A percentile compares a stretch with the other conserved stretches of the same genome.
phyloP scores from a whole-genome alignment of 2,113 vertebrate genomes.

The Lota lota region DNA sequence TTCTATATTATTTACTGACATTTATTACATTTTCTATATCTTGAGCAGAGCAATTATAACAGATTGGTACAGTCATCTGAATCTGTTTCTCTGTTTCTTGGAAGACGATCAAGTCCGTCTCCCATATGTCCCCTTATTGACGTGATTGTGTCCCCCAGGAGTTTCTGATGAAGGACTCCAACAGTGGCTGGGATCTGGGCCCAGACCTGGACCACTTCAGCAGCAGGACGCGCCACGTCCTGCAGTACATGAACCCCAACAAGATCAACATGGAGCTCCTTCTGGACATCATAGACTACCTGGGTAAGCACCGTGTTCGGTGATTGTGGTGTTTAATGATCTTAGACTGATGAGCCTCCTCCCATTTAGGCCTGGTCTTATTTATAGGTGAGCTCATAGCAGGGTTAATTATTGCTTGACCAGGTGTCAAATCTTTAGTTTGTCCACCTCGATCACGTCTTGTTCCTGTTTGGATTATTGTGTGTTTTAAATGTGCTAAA shows the following conservation, averaged over 20 bases:
- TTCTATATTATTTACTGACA: too few relatives aligned
- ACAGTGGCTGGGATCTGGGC: conserved; percentile 69
- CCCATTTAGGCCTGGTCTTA: neutral
- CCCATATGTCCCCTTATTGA: neutral
- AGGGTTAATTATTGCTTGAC: neutral
- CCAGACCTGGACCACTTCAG: conserved; percentile 85
- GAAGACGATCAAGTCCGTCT: too few relatives aligned
- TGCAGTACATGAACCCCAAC: conserved; percentile 92
- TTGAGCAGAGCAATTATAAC: too few relatives aligned
- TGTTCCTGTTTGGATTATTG: too few relatives aligned
- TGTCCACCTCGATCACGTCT: too few relatives aligned
- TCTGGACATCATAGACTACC: conserved; percentile 83
- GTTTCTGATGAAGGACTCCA: conserved; percentile 70
- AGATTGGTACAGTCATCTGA: too few relatives aligned
- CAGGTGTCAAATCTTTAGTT: neutral
- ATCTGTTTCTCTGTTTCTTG: too few relatives aligned
- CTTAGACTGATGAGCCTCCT: too few relatives aligned
- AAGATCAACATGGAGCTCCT: conserved; percentile 96
- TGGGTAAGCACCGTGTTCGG: conserved; percentile 73
- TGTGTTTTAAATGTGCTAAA: neutral
- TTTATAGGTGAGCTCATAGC: neutral
- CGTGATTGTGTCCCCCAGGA: conserved; percentile 72
- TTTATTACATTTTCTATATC: too few relatives aligned
- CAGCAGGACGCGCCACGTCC: conserved; percentile 82
- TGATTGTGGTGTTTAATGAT: too few relatives aligned